A percentile compares a stretch with the other conserved stretches of the same genome.
Conservation (phyloP, 2,797 vertebrate species). For the Halcyon chelicuti region DNA sequence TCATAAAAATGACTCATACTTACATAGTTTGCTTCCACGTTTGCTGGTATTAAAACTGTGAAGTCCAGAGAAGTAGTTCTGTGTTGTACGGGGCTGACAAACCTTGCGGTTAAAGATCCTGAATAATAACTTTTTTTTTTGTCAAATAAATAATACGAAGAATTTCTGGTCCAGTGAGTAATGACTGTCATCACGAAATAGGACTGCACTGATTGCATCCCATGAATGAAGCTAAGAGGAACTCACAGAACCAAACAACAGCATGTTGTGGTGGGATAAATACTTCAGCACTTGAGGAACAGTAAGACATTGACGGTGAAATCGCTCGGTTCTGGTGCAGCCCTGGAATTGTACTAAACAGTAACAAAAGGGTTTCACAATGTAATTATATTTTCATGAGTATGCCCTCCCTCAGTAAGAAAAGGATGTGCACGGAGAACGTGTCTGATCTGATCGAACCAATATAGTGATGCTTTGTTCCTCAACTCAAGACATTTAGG, state of each 20-base stretch:
- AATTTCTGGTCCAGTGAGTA: constrained; percentile 69
- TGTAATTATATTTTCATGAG: neutral
- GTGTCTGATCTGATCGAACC: neutral
- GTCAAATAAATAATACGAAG: constrained; percentile 56
- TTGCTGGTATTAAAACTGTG: neutral
- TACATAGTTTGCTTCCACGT: constrained; percentile 20
- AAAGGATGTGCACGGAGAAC: neutral
- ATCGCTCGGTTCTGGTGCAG: constrained; percentile 27
- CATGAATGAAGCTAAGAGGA: constrained; percentile 66
- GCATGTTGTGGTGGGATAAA: constrained; percentile 57
- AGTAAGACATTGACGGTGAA: constrained; percentile 50
- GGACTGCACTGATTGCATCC: constrained; percentile 65
- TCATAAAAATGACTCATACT: constrained; percentile 74
- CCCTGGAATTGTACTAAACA: neutral
- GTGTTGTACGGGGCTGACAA: constrained; percentile 19
- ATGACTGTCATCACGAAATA: constrained; percentile 64
- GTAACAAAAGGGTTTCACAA: constrained; percentile 6
- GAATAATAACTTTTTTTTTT: constrained; percentile 58
- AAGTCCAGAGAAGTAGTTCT: constrained; percentile 20
- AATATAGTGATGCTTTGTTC: constrained; percentile 8
- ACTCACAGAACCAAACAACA: constrained; percentile 45
- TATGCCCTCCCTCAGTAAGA: neutral
- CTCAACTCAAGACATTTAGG: neutral
- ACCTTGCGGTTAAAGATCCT: constrained; percentile 1
- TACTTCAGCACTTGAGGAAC: constrained; percentile 58